Evolutionary conservation across 2,888 invertebrate genomes (phyloP).

Genomic region (Allolobophora icterica): DNA sequence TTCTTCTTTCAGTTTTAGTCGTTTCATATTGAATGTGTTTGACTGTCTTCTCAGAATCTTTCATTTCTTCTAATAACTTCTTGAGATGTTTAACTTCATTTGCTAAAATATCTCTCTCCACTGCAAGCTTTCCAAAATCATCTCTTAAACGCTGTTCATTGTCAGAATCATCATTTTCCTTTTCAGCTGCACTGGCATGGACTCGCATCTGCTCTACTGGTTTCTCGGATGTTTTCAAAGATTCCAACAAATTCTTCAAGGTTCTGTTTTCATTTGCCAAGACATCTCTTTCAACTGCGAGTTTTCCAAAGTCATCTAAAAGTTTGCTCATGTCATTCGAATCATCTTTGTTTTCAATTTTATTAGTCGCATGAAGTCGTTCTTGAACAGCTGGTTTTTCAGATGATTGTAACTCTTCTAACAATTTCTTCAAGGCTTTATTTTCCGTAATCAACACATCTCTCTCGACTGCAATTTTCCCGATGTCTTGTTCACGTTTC

Average conservation of each 20-base stretch:
- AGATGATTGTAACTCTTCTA: background rate
- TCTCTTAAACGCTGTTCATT: background rate
- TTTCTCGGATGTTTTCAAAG: no score
- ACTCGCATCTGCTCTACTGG: no score
- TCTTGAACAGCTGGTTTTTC: background rate
- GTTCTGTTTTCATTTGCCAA: background rate
- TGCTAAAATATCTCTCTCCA: background rate
- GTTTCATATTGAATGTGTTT: background rate
- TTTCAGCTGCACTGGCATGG: no score
- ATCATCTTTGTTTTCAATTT: no score
- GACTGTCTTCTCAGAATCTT: background rate
- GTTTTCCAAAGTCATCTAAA: background rate
- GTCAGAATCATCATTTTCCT: background rate
- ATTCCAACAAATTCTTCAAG: no score
- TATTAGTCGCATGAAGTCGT: background rate
- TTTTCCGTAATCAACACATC: no score
- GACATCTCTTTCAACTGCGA: background rate
- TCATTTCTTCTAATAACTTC: background rate
- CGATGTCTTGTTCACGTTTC: no score
- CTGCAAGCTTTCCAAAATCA: background rate
- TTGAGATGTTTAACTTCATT: background rate
- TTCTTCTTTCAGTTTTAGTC: no score
- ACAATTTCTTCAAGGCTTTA: conserved; percentile 25
- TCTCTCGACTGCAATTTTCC: no score
- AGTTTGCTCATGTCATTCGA: no score